Conservation (phyloP, 1,140 invertebrate genomes). For the Drosophila teissieri region DNA sequence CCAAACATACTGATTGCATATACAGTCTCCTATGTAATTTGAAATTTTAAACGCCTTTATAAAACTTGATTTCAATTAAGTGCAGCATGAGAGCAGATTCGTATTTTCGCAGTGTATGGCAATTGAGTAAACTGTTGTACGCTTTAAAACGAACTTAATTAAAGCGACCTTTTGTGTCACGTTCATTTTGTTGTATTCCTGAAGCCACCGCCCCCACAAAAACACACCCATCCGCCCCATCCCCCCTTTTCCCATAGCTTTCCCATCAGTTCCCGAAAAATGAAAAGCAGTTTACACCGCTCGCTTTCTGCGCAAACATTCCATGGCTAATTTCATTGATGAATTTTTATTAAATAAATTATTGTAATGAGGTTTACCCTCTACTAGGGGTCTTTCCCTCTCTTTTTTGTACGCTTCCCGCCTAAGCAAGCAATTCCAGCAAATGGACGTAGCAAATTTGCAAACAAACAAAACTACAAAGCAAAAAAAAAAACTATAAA, state of each 20-base stretch:
- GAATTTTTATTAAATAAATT: slow-evolving; percentile 81
- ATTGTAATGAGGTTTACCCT: slow-evolving; percentile 65
- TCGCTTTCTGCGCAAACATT: slow-evolving; percentile 30
- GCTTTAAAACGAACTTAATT: slow-evolving; percentile 72
- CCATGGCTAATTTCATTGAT: slow-evolving; percentile 76
- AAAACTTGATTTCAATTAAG: slow-evolving; percentile 4
- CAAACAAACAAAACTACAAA: slow-evolving; percentile 36
- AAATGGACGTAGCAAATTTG: slow-evolving; percentile 39
- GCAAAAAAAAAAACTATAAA: slow-evolving; percentile 12
- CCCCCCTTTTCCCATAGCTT: not conserved
- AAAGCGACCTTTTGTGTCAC: slow-evolving; percentile 73
- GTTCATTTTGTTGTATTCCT: slow-evolving; percentile 39
- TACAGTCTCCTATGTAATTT: too few species aligned
- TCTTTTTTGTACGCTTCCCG: slow-evolving; percentile 21
- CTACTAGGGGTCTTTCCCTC: slow-evolving; percentile 23
- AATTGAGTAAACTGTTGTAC: slow-evolving; percentile 54
- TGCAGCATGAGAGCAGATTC: not conserved
- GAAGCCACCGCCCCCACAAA: slow-evolving; percentile 12
- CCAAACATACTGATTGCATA: not conserved
- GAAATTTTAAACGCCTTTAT: too few species aligned
- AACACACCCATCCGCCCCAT: not conserved
- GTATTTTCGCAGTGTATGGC: slow-evolving; percentile 32
- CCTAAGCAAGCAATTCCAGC: slow-evolving; percentile 43
- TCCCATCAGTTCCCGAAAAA: not conserved
- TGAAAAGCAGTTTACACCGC: not conserved